Evolutionary conservation across 2,888 invertebrate genomes (phyloP).

Genomic region (Xestia xanthographa): DNA sequence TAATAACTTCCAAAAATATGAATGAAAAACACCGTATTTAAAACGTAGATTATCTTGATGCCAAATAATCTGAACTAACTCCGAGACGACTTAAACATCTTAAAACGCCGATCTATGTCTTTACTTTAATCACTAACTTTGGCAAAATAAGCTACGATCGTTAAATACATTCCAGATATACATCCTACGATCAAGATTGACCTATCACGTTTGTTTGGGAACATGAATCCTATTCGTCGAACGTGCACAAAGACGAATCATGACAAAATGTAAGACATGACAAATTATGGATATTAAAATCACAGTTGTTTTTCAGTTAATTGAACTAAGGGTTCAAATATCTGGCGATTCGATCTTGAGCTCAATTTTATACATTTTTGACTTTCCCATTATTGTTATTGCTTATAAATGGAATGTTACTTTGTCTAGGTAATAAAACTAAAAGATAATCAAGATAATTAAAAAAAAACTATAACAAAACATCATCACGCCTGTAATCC

Average conservation of each 20-base stretch:
- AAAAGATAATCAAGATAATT: neutral
- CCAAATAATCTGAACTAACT: neutral
- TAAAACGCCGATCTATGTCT: neutral
- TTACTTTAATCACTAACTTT: neutral
- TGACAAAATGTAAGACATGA: neutral
- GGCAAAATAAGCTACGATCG: constrained; percentile 13
- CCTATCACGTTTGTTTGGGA: constrained; percentile 49
- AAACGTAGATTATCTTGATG: neutral
- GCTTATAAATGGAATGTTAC: neutral
- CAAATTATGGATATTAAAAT: constrained; percentile 1
- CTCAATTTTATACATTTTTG: neutral
- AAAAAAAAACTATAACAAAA: neutral
- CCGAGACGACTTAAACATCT: neutral
- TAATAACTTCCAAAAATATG: neutral
- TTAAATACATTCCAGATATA: constrained; percentile 6
- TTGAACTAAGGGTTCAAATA: neutral
- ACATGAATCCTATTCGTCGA: constrained; percentile 20
- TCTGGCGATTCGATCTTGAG: neutral
- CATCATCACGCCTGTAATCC: neutral
- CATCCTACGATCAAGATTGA: neutral
- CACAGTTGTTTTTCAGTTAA: neutral
- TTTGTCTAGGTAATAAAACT: neutral
- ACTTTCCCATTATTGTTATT: neutral
- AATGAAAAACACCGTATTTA: neutral
- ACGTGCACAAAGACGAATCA: constrained; percentile 1